phyloP scores from a whole-genome alignment of 2,113 vertebrate species.

The Tylochromis polylepis region DNA sequence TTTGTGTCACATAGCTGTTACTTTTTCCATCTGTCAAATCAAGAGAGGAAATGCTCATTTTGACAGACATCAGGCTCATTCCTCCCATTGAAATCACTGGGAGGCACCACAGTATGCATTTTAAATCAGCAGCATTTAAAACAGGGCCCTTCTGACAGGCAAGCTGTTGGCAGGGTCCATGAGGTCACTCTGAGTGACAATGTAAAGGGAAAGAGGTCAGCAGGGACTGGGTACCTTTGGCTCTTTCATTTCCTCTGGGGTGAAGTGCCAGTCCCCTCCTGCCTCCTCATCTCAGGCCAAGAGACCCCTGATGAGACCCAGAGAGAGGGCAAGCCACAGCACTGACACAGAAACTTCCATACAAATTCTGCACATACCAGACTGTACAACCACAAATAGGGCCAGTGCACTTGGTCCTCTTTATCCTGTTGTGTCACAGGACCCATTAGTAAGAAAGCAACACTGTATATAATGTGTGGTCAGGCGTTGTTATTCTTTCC shows the following conservation, averaged over 20 bases:
- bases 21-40: slow-evolving; percentile 58
- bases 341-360: slow-evolving; percentile 13
- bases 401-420: not conserved
- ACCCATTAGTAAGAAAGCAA: not conserved
- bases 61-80: slow-evolving; percentile 55
- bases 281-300: slow-evolving; percentile 44
- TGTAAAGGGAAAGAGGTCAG: slow-evolving; percentile 41
- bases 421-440: not conserved
- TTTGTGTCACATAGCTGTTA: slow-evolving; percentile 45
- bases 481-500: slow-evolving; percentile 32
- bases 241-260: slow-evolving; percentile 46
- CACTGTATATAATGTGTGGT: not conserved
- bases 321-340: slow-evolving; percentile 26
- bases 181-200: slow-evolving; percentile 44
- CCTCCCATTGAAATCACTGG: slow-evolving; percentile 1
- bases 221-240: slow-evolving; percentile 24
- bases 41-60: slow-evolving; percentile 42
- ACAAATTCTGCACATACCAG: slow-evolving; percentile 44
- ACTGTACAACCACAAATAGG: not conserved
- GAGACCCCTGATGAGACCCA: slow-evolving; percentile 52
- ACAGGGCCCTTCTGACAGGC: slow-evolving; percentile 47
- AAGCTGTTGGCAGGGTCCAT: slow-evolving; percentile 8
- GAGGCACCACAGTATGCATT: slow-evolving; percentile 22
- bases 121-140: slow-evolving; percentile 41
- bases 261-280: slow-evolving; percentile 11